phyloP scores from a whole-genome alignment of 2,888 invertebrate genomes.

The Uropetala carovei region DNA sequence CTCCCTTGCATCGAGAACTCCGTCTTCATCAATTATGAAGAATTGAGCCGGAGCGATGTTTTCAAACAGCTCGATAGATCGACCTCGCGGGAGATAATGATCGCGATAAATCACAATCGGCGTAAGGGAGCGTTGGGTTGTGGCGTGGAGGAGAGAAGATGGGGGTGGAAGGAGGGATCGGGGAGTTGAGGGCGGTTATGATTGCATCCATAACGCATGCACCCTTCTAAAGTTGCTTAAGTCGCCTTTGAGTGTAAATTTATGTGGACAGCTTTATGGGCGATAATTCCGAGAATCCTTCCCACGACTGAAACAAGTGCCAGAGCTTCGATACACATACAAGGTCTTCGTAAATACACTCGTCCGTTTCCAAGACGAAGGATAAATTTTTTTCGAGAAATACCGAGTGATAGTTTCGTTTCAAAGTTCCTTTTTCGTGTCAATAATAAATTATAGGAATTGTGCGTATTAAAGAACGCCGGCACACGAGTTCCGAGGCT shows the following conservation, averaged over 20 bases:
- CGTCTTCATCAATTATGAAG: conserved; percentile 16
- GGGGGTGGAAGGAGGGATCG: no score
- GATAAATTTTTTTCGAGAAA: not conserved
- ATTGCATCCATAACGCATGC: not conserved
- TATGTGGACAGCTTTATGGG: conserved; percentile 3
- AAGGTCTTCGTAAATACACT: no score
- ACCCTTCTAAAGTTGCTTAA: not conserved
- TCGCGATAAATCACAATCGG: conserved; percentile 6
- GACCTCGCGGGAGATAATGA: conserved; percentile 4
- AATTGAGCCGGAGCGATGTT: not conserved
- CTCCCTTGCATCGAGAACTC: not conserved
- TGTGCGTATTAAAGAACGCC: no score
- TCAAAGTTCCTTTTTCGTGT: no score
- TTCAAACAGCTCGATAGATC: not conserved
- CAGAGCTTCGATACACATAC: not conserved
- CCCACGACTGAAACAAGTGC: not conserved
- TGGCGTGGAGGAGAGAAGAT: no score
- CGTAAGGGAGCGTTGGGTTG: not conserved
- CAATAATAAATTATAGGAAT: no score
- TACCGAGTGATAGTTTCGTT: not conserved
- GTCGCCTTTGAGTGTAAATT: not conserved
- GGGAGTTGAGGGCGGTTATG: not conserved
- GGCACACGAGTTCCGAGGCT: no score
- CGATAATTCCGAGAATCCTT: not conserved
- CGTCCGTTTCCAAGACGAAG: not conserved